Conservation (phyloP, 2,888 invertebrate species). For the Boloria euphrosyne region DNA sequence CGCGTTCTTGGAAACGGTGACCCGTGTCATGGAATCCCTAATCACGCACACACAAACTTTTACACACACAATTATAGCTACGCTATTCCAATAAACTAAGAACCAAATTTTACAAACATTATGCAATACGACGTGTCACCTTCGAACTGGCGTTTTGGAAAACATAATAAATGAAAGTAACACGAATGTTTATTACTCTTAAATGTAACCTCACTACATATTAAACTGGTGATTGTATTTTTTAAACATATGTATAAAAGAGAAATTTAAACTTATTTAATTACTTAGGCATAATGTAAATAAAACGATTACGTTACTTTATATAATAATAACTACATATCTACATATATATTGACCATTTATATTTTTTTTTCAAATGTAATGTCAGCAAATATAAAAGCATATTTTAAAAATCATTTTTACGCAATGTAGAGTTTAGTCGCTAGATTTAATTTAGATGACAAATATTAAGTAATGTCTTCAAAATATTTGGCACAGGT, state of each 20-base stretch:
- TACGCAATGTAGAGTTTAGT: neutral
- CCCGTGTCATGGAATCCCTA: conserved; percentile 82
- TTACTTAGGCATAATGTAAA: neutral
- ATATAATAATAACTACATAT: neutral
- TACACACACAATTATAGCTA: conserved; percentile 43
- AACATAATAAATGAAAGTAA: conserved; percentile 33
- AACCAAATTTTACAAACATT: conserved; percentile 26
- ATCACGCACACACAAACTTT: conserved; percentile 57
- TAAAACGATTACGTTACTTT: neutral
- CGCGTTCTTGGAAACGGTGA: conserved; percentile 81
- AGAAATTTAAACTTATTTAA: conserved; percentile 13
- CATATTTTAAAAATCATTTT: too few species aligned
- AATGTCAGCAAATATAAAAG: too few species aligned
- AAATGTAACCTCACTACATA: conserved; percentile 5
- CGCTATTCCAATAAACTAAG: conserved; percentile 10
- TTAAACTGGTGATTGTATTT: neutral
- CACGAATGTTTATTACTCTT: conserved; percentile 17
- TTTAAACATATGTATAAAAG: conserved; percentile 6
- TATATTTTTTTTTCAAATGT: too few species aligned
- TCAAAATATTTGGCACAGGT: conserved; percentile 19
- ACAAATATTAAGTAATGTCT: conserved; percentile 19
- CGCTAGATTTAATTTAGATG: conserved; percentile 15
- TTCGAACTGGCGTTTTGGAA: conserved; percentile 23
- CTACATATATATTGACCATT: too few species aligned
- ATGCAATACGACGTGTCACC: conserved; percentile 29